A percentile compares a stretch with the other conserved stretches of the same genome.
Evolutionary conservation across 2,797 vertebrate genomes (phyloP).

Genomic region (Acanthopagrus latus): DNA sequence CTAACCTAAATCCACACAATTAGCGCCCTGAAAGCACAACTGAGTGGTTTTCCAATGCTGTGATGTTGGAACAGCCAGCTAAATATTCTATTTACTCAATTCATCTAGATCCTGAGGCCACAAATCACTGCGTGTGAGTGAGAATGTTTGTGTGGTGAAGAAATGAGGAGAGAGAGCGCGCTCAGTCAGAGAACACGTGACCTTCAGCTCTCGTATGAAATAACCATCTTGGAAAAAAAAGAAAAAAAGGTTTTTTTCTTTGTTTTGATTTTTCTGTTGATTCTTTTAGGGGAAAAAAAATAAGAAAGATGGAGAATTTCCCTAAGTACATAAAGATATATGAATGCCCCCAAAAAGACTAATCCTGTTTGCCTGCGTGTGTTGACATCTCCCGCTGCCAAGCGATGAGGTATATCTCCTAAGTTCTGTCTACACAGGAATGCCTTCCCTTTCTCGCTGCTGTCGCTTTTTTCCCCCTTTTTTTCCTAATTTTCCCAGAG

Average conservation of each 20-base stretch:
- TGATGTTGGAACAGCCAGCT: slow-evolving; percentile 71
- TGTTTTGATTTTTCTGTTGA: background rate
- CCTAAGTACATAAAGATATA: slow-evolving; percentile 22
- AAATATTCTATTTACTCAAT: slow-evolving; percentile 76
- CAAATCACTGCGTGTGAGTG: slow-evolving; percentile 41
- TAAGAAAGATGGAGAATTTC: slow-evolving; percentile 24
- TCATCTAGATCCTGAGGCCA: slow-evolving; percentile 71
- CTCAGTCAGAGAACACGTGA: slow-evolving; percentile 46
- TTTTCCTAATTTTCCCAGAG: background rate
- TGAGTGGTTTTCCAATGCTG: slow-evolving; percentile 66
- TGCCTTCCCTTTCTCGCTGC: background rate
- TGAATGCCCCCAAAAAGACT: slow-evolving; percentile 30
- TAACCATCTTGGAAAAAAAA: slow-evolving; percentile 17
- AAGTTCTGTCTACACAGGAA: slow-evolving; percentile 8
- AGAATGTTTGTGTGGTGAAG: slow-evolving; percentile 2
- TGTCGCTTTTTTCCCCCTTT: slow-evolving; percentile 2
- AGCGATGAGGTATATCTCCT: slow-evolving; percentile 31
- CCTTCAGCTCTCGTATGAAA: slow-evolving; percentile 33
- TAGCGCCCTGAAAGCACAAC: slow-evolving; percentile 76
- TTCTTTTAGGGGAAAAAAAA: slow-evolving; percentile 31
- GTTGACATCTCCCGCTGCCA: slow-evolving; percentile 33
- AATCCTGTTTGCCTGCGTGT: slow-evolving; percentile 36
- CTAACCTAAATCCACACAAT: slow-evolving; percentile 83
- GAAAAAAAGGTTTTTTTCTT: slow-evolving; percentile 19
- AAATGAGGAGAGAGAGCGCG: slow-evolving; percentile 28